Conservation (phyloP, 2,113 vertebrate genomes). For the Ranitomeya imitator region DNA sequence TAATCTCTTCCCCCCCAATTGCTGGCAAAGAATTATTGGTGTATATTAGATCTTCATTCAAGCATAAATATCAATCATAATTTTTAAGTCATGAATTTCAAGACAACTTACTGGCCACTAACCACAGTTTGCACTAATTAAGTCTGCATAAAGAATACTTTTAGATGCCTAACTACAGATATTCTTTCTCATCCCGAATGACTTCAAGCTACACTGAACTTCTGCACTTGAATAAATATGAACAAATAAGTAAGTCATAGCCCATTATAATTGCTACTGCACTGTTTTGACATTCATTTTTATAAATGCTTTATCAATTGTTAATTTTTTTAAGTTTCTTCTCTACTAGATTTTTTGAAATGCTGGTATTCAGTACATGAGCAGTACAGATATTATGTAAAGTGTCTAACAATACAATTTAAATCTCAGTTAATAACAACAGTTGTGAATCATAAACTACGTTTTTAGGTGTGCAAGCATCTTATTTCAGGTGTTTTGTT, state of each 20-base stretch:
- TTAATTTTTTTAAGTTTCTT: background rate
- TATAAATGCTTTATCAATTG: background rate
- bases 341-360: background rate
- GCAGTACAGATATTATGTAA: background rate
- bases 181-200: background rate
- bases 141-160: background rate
- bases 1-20: constrained; percentile 27
- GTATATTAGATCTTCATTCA: constrained; percentile 55
- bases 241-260: background rate
- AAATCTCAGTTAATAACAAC: too few relatives aligned
- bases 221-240: background rate
- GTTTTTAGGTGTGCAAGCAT: too few relatives aligned
- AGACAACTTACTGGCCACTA: constrained; percentile 34
- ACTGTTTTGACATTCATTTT: background rate
- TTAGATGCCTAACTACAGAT: background rate
- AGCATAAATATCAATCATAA: constrained; percentile 54
- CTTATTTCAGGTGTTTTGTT: too few relatives aligned
- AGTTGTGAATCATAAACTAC: too few relatives aligned
- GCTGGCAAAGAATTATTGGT: constrained; percentile 51
- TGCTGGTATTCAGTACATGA: background rate
- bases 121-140: constrained; percentile 19
- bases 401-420: too few relatives aligned
- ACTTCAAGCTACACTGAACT: background rate
- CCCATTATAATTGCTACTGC: background rate
- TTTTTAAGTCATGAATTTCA: constrained; percentile 38